Conservation (phyloP, 2,113 vertebrate species). For the Etheostoma spectabile region DNA sequence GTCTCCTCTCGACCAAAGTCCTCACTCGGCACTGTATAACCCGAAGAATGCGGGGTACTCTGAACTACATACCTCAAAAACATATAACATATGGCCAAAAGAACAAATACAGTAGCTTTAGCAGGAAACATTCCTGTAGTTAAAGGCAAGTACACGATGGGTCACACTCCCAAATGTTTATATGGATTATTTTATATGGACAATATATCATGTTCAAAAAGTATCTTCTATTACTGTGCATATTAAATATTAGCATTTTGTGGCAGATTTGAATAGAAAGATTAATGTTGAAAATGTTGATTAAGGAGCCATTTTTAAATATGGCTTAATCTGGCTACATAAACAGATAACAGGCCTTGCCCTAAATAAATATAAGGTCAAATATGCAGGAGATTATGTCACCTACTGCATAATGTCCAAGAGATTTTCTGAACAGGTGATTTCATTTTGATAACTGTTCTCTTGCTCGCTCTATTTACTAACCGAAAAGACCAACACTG, state of each 20-base stretch:
- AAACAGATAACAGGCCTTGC: background rate
- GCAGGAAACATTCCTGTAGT: background rate
- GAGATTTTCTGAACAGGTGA: constrained; percentile 17
- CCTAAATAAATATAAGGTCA: constrained; percentile 45
- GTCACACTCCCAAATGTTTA: background rate
- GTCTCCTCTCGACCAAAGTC: constrained; percentile 52
- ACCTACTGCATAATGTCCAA: background rate
- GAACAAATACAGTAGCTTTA: background rate
- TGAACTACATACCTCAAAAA: constrained; percentile 6
- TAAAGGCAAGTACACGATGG: background rate
- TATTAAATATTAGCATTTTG: background rate
- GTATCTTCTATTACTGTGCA: background rate
- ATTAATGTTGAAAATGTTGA: constrained; percentile 29
- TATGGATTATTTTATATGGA: background rate
- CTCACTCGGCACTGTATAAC: constrained; percentile 38
- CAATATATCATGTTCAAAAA: background rate
- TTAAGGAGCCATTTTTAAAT: constrained; percentile 16
- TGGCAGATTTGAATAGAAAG: constrained; percentile 1
- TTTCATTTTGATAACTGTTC: constrained; percentile 9
- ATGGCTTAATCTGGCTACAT: constrained; percentile 20
- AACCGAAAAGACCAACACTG: background rate
- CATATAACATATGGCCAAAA: background rate
- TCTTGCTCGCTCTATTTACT: background rate
- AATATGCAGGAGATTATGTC: constrained; percentile 45
- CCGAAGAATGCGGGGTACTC: constrained; percentile 36